Base-by-base conservation (phyloP, 37 sponge, comb jelly and placozoan species). In the Beroe forskalii region DNA sequence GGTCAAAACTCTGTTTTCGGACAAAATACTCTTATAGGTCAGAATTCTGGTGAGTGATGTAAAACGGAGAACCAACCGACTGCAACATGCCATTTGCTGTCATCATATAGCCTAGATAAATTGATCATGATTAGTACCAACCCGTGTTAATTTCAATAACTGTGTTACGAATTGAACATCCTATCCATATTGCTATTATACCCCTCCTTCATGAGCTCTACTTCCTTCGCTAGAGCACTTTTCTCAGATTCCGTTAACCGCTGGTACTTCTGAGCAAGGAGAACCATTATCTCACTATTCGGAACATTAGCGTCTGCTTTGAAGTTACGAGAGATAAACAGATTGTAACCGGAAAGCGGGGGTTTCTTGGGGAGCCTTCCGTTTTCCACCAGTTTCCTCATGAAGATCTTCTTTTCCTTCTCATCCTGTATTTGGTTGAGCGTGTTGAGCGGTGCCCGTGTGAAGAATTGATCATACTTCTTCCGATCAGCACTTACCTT, bases 301-400 rank as follows among this genome's bases (percentile, higher is more conserved):
- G 86, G 12, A 3, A 80, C 8, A 8, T 80, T 80, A 22, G 86
- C 48, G 28, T 80, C 27, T 1, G 33, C 38, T 23, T 44, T 80
- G 4, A 6, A 28, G 0, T 80, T 20, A 41, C 86, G 86, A 22
- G 86, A 80, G 9, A 44, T 20, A 80, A 28, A 80, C 27, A 80
- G 86, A 8, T 23, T 27, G 20, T 80, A 80, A 0, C 86, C 86
- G 42, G 86, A 80, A 12, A 43, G 12, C 0, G 86, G 86, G 3
- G 86, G 86, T 80, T 42, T 80, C 55, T 80, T 80, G 2, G 86
- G 86, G 1, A 80, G 27, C 40, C 86, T 80, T 22, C 86, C 86
- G 1, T 33, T 12, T 24, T 80, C 86, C 55, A 38, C 86, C 27
- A 80, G 35, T 48, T 25, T 80, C 86, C 42, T 80, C 86, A 41